phyloP scores from a whole-genome alignment of 2,113 vertebrate genomes.

The Zingel zingel region DNA sequence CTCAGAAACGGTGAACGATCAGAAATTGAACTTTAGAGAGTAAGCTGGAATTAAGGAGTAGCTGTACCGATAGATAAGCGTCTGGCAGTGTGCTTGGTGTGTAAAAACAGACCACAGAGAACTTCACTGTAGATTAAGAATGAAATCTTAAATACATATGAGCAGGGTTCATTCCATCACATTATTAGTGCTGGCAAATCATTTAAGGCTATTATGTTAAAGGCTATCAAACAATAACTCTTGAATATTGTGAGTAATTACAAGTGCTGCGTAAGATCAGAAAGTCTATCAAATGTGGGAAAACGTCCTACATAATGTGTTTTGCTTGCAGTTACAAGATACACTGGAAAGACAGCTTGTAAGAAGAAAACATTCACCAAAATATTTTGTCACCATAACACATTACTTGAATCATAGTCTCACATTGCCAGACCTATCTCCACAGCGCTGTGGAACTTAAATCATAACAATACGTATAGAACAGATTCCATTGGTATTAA shows the following conservation, averaged over 20 bases:
- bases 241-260: background rate
- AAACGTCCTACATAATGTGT: background rate
- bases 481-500: background rate
- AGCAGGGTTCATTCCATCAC: background rate
- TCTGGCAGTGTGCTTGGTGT: background rate
- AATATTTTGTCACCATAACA: background rate
- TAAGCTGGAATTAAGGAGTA: conserved; percentile 20
- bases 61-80: conserved; percentile 3
- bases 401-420: background rate
- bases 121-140: background rate
- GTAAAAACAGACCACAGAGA: background rate
- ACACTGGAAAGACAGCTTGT: background rate
- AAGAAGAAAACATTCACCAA: background rate
- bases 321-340: background rate
- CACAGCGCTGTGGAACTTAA: background rate
- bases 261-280: background rate
- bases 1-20: conserved; percentile 55
- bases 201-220: background rate
- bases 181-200: background rate
- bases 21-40: conserved; percentile 29
- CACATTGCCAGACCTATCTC: no score
- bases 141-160: background rate
- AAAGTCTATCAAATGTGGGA: background rate
- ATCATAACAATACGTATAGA: background rate
- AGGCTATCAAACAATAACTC: conserved; percentile 1